phyloP scores from a whole-genome alignment of 2,888 invertebrate species.

The Heteropelma amictum region DNA sequence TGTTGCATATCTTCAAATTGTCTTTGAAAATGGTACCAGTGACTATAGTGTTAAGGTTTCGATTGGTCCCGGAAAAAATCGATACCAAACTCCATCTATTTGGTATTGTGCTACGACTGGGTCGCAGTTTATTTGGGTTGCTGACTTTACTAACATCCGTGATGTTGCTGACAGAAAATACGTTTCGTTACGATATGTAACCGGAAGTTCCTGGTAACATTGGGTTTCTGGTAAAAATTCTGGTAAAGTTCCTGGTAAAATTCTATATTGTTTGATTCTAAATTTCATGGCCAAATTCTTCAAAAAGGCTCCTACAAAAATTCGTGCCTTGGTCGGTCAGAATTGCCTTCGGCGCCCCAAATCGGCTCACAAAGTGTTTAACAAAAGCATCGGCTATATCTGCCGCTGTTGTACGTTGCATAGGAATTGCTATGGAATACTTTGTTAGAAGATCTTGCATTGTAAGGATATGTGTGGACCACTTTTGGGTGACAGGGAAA shows the following conservation, averaged over 20 bases:
- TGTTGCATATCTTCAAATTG: background rate
- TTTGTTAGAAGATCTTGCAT: constrained; percentile 46
- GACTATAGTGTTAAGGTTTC: background rate
- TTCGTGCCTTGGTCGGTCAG: constrained; percentile 48
- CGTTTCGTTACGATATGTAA: background rate
- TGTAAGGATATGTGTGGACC: constrained; percentile 51
- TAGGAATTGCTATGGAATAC: constrained; percentile 27
- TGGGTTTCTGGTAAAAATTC: constrained; percentile 37
- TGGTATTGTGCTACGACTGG: background rate
- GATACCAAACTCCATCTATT: background rate
- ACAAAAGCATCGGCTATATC: constrained; percentile 24
- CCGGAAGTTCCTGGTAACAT: background rate
- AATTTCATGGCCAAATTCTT: constrained; percentile 36
- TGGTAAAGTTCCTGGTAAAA: too few species aligned
- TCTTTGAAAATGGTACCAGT: background rate
- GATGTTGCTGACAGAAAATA: background rate
- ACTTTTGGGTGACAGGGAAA: constrained; percentile 18
- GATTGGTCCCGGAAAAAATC: background rate
- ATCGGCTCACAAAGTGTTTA: constrained; percentile 20
- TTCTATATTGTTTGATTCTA: constrained; percentile 14
- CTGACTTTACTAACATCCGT: background rate
- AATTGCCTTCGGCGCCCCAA: constrained; percentile 27
- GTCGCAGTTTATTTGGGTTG: background rate
- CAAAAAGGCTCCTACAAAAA: constrained; percentile 37
- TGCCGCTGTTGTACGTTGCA: background rate